Evolutionary conservation across 2,888 invertebrate genomes (phyloP).

Genomic region (Girardia tigrina): DNA sequence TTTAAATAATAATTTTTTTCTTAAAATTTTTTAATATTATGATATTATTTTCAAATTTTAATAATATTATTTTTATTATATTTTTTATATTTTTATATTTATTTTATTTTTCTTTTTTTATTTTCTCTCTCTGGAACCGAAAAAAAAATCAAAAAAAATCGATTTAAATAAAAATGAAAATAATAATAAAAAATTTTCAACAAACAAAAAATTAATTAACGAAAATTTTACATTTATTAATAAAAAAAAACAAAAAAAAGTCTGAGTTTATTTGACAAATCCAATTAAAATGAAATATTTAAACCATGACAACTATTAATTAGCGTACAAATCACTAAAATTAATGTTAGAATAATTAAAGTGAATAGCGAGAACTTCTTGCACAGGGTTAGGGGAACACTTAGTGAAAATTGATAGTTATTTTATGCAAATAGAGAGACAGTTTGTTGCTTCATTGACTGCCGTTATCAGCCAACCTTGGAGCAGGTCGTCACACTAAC

Average conservation of each 20-base stretch:
- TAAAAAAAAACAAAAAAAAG: background rate
- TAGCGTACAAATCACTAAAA: conserved; percentile 18
- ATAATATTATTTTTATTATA: too few species aligned
- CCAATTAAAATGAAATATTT: conserved; percentile 23
- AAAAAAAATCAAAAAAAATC: too few species aligned
- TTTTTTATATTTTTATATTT: too few species aligned
- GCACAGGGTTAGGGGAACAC: background rate
- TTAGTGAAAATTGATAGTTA: conserved; percentile 23
- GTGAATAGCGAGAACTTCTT: conserved; percentile 20
- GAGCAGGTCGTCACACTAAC: conserved; percentile 18
- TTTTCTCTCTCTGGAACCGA: too few species aligned
- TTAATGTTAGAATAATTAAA: conserved; percentile 23
- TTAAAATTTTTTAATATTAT: too few species aligned
- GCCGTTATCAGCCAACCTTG: conserved; percentile 18
- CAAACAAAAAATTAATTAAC: background rate
- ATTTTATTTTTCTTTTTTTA: too few species aligned
- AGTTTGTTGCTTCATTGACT: conserved; percentile 19
- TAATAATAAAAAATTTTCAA: background rate
- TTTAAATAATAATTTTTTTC: too few species aligned
- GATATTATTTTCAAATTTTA: too few species aligned
- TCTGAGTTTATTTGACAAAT: background rate
- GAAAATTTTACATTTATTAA: background rate
- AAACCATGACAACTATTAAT: conserved; percentile 20
- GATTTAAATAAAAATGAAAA: too few species aligned
- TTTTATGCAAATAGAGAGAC: conserved; percentile 23